phyloP scores from a whole-genome alignment of 2,797 vertebrate species.

The Epinephelus malabaricus region DNA sequence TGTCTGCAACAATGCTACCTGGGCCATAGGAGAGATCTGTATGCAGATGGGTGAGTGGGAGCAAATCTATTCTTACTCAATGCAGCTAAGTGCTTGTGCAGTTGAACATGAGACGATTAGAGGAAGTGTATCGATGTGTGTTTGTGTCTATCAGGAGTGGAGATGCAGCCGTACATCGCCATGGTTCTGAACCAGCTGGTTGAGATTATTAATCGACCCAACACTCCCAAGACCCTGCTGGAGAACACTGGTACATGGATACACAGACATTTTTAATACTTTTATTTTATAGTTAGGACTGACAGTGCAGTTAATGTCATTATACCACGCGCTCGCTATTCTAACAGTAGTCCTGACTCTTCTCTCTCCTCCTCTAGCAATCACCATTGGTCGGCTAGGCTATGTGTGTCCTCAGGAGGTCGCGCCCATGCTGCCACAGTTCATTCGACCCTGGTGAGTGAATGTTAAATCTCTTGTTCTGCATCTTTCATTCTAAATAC shows the following conservation, averaged over 20 bases:
- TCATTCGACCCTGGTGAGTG: constrained; percentile 93
- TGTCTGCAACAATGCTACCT: constrained; percentile 96
- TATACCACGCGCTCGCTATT: background rate
- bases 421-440: constrained; percentile 94
- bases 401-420: constrained; percentile 97
- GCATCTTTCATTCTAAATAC: background rate
- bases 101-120: constrained; percentile 16
- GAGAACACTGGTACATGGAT: constrained; percentile 91
- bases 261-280: background rate
- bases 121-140: background rate
- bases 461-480: background rate
- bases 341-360: background rate
- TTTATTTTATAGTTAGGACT: background rate
- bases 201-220: constrained; percentile 96
- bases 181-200: constrained; percentile 95
- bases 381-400: constrained; percentile 94
- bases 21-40: constrained; percentile 97
- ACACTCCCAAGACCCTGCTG: constrained; percentile 95
- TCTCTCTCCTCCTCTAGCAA: constrained; percentile 83
- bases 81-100: background rate
- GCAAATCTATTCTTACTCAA: background rate
- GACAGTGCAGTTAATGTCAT: background rate
- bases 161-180: constrained; percentile 96
- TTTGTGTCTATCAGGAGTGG: constrained; percentile 85
- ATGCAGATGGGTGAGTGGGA: constrained; percentile 94